Conservation (phyloP, 2,888 invertebrate species). For the Drosophila paucipuncta region DNA sequence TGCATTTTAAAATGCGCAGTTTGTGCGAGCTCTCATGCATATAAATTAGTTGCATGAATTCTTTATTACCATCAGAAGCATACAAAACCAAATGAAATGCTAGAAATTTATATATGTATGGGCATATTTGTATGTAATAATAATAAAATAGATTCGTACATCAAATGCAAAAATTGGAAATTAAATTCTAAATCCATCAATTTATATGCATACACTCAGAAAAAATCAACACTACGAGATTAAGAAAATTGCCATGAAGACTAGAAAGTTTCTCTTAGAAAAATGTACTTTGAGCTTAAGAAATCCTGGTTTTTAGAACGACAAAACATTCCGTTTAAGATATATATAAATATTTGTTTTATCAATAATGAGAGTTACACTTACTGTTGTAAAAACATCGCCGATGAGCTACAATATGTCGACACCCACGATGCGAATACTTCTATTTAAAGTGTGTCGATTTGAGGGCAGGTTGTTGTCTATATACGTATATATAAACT, state of each 20-base stretch:
- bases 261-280: not conserved
- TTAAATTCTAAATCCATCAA: not conserved
- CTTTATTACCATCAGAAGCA: slow-evolving; percentile 46
- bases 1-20: slow-evolving; percentile 42
- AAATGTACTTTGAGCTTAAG: not conserved
- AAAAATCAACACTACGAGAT: not conserved
- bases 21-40: slow-evolving; percentile 58
- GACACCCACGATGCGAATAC: not conserved
- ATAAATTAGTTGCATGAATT: slow-evolving; percentile 70
- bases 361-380: no score
- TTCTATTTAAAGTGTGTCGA: not conserved
- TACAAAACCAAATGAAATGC: not conserved
- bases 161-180: not conserved
- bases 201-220: not conserved
- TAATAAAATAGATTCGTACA: not conserved
- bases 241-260: not conserved
- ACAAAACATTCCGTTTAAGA: no score
- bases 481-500: not conserved
- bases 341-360: no score
- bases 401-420: not conserved
- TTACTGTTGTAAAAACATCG: not conserved
- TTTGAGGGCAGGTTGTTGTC: not conserved
- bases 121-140: not conserved
- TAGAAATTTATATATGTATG: not conserved
- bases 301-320: not conserved